Evolutionary conservation across 2,797 vertebrate species (phyloP).

Genomic region (Mormyrus proboscirostris): DNA sequence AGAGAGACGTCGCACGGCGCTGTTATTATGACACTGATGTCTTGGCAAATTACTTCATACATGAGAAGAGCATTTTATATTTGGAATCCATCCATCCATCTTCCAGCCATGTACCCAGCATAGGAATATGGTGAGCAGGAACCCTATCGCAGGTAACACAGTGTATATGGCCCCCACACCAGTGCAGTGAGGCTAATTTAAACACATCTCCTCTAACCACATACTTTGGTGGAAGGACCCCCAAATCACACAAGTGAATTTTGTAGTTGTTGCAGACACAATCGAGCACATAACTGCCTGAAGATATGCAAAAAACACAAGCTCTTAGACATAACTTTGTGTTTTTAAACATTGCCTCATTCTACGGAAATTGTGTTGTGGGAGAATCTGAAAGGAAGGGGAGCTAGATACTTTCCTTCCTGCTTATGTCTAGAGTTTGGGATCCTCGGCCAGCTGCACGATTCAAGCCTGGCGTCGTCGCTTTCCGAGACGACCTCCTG

Average conservation of each 20-base stretch:
- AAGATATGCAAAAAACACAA: neutral
- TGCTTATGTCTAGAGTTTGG: neutral
- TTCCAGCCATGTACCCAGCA: neutral
- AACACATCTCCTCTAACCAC: neutral
- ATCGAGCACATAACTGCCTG: neutral
- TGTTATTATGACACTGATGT: neutral
- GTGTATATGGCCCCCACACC: neutral
- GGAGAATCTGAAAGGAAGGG: neutral
- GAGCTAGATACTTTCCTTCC: neutral
- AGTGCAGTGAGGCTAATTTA: neutral
- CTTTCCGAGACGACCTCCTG: neutral
- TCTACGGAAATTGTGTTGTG: neutral
- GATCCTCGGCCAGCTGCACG: neutral
- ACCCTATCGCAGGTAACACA: neutral
- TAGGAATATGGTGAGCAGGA: neutral
- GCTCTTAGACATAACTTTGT: neutral
- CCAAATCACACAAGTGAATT: neutral
- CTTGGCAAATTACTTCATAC: neutral
- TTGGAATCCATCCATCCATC: neutral
- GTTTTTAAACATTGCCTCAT: neutral
- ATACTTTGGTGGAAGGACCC: neutral
- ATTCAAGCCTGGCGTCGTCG: neutral
- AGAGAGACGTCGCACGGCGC: neutral
- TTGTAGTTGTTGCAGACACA: neutral
- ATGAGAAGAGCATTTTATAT: neutral